Conservation (phyloP, 1,140 invertebrate species). For the Euschistus heros region DNA sequence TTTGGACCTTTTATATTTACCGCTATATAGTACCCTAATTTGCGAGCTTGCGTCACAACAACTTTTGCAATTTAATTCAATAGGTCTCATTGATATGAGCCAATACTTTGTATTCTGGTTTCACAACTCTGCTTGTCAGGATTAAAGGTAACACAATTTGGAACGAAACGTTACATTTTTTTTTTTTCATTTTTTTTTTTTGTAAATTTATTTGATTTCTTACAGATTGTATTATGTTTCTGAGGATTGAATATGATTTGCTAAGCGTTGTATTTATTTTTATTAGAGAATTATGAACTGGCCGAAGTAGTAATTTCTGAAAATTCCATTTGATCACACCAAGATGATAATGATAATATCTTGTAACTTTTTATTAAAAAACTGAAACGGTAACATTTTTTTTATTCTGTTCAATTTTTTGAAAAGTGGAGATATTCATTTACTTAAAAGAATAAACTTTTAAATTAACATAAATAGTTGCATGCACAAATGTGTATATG, state of each 20-base stretch:
- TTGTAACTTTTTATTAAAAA: slow-evolving; percentile 72
- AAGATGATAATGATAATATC: slow-evolving; percentile 80
- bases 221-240: slow-evolving; percentile 31
- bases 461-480: too few species aligned
- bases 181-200: too few species aligned
- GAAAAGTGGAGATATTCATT: too few species aligned
- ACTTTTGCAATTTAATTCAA: slow-evolving; percentile 53
- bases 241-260: slow-evolving; percentile 79
- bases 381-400: slow-evolving; percentile 54
- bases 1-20: slow-evolving; percentile 63
- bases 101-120: slow-evolving; percentile 67
- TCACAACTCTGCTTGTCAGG: slow-evolving; percentile 69
- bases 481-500: too few species aligned
- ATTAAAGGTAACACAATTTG: slow-evolving; percentile 49
- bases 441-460: too few species aligned
- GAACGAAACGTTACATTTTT: too few species aligned
- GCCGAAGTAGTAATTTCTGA: slow-evolving; percentile 73
- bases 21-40: slow-evolving; percentile 66
- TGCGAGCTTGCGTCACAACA: slow-evolving; percentile 52
- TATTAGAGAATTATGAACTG: slow-evolving; percentile 65
- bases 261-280: too few species aligned
- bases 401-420: slow-evolving; percentile 5
- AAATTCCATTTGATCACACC: slow-evolving; percentile 80
- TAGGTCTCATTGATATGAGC: slow-evolving; percentile 53
- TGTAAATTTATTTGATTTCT: neutral